A percentile compares a stretch with the other conserved stretches of the same genome.
These are phyloP conservation scores for Trachemys scripta DNA, from an alignment of 2,113 vertebrate genomes.

Conservation along the genomic window DNA sequence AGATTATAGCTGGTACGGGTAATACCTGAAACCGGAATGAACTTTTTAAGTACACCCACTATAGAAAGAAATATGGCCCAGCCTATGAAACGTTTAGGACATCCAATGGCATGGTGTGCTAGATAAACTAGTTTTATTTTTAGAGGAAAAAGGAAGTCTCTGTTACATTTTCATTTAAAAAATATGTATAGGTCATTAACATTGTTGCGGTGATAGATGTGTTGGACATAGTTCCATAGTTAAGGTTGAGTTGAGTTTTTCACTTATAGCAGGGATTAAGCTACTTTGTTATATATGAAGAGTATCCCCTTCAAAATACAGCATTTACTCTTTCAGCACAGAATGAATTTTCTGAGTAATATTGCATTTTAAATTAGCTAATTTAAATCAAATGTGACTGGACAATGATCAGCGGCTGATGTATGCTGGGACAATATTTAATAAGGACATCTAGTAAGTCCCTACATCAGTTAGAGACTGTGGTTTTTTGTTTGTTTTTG, in stretches of 20 bases:
- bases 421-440: not conserved
- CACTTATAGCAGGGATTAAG: not conserved
- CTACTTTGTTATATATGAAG: not conserved
- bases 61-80: not conserved
- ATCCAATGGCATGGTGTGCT: fast-evolving
- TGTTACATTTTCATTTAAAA: not conserved
- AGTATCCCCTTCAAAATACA: not conserved
- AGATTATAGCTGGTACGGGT: not conserved
- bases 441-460: not conserved
- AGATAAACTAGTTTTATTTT: not conserved
- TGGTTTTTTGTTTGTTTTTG: not conserved
- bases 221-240: not conserved
- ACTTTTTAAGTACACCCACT: not conserved
- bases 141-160: not conserved
- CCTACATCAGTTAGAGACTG: not conserved
- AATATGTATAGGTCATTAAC: not conserved
- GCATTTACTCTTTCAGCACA: not conserved
- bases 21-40: not conserved
- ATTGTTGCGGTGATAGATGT: not conserved
- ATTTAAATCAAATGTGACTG: not conserved
- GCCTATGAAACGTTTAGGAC: no score
- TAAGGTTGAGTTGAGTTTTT: not conserved
- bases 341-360: not conserved
- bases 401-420: not conserved
- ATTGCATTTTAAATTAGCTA: not conserved